Base-by-base conservation (phyloP, 1,140 invertebrate genomes). In the Papilio polyxenes region DNA sequence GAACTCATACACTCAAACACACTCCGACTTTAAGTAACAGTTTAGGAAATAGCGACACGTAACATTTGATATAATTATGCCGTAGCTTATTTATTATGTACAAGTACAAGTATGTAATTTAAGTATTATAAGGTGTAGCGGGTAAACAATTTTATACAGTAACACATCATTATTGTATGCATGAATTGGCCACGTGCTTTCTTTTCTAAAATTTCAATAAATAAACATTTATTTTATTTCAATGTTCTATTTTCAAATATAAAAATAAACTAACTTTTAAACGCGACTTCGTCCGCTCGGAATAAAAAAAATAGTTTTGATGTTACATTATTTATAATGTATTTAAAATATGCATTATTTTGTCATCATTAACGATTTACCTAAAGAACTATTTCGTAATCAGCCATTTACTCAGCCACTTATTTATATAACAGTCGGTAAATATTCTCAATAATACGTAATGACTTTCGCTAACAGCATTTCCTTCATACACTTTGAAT, bases 381-480 rank as follows among this genome's bases (percentile, higher is more conserved):
- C 53, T 20, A 53, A 80, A 48, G 56, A 48, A 65, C 40, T 80
- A 80, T 80, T 80, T 80, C 78, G 78, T 65, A 80, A 80, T 59
- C 78, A 23, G 13, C 56, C 23, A 15, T 62, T 40, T 65, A 59
- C 20, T 20, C 75, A 49, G 10, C 5, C 56, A 69, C n/a, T 59
- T 80, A 80, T 80, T 80, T 80, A 80, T 80, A 65, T 80, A 80
- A 80, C 23, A 40, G 78, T 48, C n/a, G 78, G 59, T 65, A 65
- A 80, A 80, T 80, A 80, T 80, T 80, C 78, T 69, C 78, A 80
- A 69, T 80, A 80, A 69, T 69, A 80, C 78, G 78, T 69, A 80
- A 80, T 80, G 48, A 69, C 78, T 80, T 80, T 80, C 78, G 78
- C 78, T 31, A 62, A 79, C 62, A n/a, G 78, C 59, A 69, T 80